phyloP scores from a whole-genome alignment of 2,888 invertebrate species.

The Caenorhabditis imperialis region DNA sequence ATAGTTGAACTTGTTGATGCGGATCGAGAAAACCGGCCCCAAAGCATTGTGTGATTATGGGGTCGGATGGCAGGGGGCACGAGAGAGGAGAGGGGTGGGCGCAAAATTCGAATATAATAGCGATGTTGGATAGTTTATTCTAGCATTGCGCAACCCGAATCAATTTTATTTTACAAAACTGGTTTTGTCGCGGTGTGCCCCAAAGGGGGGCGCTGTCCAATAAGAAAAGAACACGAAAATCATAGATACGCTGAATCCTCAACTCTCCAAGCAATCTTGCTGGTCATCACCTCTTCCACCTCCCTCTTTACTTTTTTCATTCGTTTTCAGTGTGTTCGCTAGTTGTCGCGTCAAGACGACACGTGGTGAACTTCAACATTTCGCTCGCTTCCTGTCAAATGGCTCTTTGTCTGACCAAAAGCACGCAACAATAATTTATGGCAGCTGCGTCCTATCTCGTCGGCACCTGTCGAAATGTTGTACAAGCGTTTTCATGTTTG shows the following conservation, averaged over 20 bases:
- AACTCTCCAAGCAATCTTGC: slow-evolving; percentile 47
- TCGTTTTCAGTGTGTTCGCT: slow-evolving; percentile 8
- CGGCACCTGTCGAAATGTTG: not conserved
- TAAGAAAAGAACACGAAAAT: slow-evolving; percentile 50
- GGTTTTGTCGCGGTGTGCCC: slow-evolving; percentile 41
- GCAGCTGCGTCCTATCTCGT: not conserved
- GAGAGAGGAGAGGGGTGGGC: slow-evolving; percentile 27
- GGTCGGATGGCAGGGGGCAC: slow-evolving; percentile 37
- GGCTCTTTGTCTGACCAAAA: too few relatives aligned
- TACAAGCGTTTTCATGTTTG: too few relatives aligned
- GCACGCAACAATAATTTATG: not conserved
- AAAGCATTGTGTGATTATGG: slow-evolving; percentile 52
- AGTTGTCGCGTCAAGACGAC: too few relatives aligned
- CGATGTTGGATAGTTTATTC: slow-evolving; percentile 52
- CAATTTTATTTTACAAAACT: slow-evolving; percentile 60
- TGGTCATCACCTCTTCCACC: slow-evolving; percentile 15
- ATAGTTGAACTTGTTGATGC: slow-evolving; percentile 57
- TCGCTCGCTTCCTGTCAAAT: not conserved
- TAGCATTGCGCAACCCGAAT: slow-evolving; percentile 57
- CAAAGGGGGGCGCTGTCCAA: slow-evolving; percentile 37
- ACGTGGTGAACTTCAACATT: slow-evolving; percentile 1
- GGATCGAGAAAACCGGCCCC: slow-evolving; percentile 56
- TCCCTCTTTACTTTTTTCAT: slow-evolving; percentile 1
- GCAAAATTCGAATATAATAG: slow-evolving; percentile 56
- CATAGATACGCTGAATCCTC: slow-evolving; percentile 48